Percentiles rank a stretch among this genome's conserved stretches.
Evolutionary conservation across 92 coral and sea anemone genomes (phyloP).

Genomic region (Meandrina meandrites): DNA sequence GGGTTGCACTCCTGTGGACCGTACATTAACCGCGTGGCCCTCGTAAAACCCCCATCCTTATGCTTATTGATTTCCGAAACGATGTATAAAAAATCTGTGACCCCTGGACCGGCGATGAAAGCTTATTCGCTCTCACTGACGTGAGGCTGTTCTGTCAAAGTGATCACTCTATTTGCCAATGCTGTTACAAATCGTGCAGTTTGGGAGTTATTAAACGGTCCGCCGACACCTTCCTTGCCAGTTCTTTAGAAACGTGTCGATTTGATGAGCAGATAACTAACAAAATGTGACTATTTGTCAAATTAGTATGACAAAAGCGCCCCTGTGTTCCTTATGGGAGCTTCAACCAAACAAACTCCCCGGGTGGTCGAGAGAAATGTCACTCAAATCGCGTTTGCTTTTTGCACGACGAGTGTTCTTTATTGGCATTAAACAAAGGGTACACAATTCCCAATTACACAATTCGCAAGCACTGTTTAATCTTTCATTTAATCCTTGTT

Average conservation of each 20-base stretch:
- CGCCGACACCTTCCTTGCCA: not conserved
- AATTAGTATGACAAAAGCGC: constrained; percentile 13
- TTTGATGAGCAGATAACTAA: constrained; percentile 29
- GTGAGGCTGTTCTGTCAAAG: constrained; percentile 4
- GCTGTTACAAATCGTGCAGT: constrained; percentile 2
- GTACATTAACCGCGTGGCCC: constrained; percentile 10
- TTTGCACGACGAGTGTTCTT: constrained; percentile 16
- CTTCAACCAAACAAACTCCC: constrained; percentile 39
- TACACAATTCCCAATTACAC: constrained; percentile 15
- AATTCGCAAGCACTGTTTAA: constrained; percentile 9
- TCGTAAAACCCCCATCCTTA: constrained; percentile 7
- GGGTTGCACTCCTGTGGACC: constrained; percentile 6
- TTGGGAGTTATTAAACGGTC: not conserved
- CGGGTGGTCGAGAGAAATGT: constrained; percentile 45
- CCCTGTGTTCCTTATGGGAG: constrained; percentile 6
- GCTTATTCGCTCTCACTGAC: not conserved
- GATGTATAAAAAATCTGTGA: constrained; percentile 32
- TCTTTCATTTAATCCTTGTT: constrained; percentile 6
- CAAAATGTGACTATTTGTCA: constrained; percentile 26
- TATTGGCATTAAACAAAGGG: constrained; percentile 29
- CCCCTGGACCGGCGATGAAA: constrained; percentile 33
- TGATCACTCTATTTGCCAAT: not conserved
- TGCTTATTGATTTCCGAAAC: constrained; percentile 19
- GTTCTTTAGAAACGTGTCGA: constrained; percentile 26
- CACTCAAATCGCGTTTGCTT: constrained; percentile 10